Evolutionary conservation across 2,113 vertebrate species (phyloP), one percentile per base, ranked within the genome.

Genomic region (Cyprinodon tularosa): DNA sequence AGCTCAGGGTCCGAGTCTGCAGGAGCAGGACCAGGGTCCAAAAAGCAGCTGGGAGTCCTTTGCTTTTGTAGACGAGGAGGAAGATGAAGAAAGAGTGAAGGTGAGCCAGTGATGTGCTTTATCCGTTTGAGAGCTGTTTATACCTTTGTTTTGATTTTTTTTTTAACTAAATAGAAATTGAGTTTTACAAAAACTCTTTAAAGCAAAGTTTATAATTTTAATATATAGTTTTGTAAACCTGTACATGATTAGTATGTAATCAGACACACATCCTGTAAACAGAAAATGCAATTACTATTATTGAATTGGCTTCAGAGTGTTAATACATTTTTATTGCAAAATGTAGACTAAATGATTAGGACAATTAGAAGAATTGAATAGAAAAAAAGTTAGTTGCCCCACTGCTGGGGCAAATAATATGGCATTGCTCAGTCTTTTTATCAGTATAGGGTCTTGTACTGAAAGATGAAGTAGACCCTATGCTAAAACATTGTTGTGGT

Each of bases 61-160:
- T 4, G 93, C 94, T 82, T 98, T 95, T 3, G 95, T 98, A 2
- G 97, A 98, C 74, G 97, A 98, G 50, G 89, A 90, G 17, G 82
- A 70, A 14, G 77, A 86, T 20, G 79, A 88, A 50, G 81, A 82
- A 0, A 71, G 47, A 62, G 87, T 90, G 12, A 87, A 91, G 80
- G 91, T 91, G 45, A 45, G 66, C 4, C 12, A 53, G 39, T 70
- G 4, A 22, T 67, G 59, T 44, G 12, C 3, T 48, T 12, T 11
- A 72, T 64, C 45, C 36, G 0, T 44, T 38, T 29, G 29, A 39
- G 38, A 20, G 7, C 50, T 57, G 50, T 9, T n/a, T 57, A 57
- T 0, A 7, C 62, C n/a, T 20, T 3, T 62, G n/a, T 37, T 13
- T 13, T 14, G 60, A 37, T 62, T 60, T 29, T 38, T 69, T 20